phyloP scores from a whole-genome alignment of 1,140 invertebrate genomes.

The Cataglyphis hispanica region DNA sequence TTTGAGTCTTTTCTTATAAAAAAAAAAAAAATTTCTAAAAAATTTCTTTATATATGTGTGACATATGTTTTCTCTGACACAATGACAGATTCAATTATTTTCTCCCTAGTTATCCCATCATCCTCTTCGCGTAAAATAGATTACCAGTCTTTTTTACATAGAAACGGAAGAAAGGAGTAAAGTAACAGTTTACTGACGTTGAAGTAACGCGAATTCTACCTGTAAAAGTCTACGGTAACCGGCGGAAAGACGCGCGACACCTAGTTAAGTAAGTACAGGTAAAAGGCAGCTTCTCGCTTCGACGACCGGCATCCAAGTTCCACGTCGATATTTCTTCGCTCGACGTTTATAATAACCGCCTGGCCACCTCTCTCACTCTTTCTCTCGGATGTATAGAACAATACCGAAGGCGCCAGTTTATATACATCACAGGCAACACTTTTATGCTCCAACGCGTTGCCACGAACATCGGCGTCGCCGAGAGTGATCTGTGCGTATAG shows the following conservation, averaged over 20 bases:
- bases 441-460: conserved; percentile 61
- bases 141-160: conserved; percentile 21
- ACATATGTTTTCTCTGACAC: background rate
- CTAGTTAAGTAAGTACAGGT: conserved; percentile 34
- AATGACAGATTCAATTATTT: conserved; percentile 53
- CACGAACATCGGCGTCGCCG: conserved; percentile 3
- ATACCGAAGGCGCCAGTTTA: conserved; percentile 66
- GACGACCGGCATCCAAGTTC: conserved; percentile 26
- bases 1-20: background rate
- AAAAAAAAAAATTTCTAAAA: conserved; percentile 3
- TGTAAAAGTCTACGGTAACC: conserved; percentile 18
- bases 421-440: conserved; percentile 63
- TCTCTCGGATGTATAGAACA: conserved; percentile 44
- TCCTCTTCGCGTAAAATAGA: background rate
- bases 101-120: background rate
- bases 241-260: conserved; percentile 28
- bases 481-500: conserved; percentile 46
- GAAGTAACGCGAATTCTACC: conserved; percentile 46
- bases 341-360: conserved; percentile 66
- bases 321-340: conserved; percentile 67
- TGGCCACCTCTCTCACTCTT: conserved; percentile 6
- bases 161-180: conserved; percentile 5
- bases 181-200: conserved; percentile 50
- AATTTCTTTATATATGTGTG: background rate
- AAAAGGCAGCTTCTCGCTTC: conserved; percentile 44